phyloP scores from a whole-genome alignment of 2,888 invertebrate genomes.

The Brachyopa scutellaris region DNA sequence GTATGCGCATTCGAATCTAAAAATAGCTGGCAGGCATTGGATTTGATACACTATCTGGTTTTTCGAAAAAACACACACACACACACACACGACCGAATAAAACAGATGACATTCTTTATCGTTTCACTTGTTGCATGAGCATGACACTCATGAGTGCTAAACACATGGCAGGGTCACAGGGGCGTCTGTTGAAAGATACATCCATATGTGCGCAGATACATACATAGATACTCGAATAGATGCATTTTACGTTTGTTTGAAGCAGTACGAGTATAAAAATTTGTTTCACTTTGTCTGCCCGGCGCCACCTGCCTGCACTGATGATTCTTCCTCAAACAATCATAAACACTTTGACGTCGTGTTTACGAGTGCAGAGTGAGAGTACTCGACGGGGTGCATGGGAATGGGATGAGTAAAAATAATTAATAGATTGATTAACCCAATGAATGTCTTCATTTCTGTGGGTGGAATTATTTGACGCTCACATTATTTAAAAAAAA shows the following conservation, averaged over 20 bases:
- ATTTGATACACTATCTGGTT: constrained; percentile 35
- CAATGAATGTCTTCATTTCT: constrained; percentile 37
- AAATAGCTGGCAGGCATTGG: constrained; percentile 46
- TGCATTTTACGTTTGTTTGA: neutral
- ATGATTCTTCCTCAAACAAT: too few species aligned
- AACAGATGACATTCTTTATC: constrained; percentile 69
- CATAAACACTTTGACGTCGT: too few species aligned
- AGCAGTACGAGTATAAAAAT: neutral
- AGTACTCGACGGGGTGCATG: too few species aligned
- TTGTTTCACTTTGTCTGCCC: too few species aligned
- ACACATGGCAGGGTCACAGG: constrained; percentile 64
- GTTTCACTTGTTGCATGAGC: constrained; percentile 62
- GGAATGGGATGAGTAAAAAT: constrained; percentile 28
- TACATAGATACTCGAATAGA: too few species aligned
- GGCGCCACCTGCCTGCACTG: constrained; percentile 53
- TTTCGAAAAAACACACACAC: too few species aligned
- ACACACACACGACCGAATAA: constrained; percentile 44
- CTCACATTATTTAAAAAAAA: constrained; percentile 4
- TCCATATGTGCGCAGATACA: too few species aligned
- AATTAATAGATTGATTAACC: constrained; percentile 59
- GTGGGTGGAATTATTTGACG: neutral
- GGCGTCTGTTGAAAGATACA: too few species aligned
- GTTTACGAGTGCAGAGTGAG: too few species aligned
- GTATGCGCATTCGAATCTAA: constrained; percentile 54
- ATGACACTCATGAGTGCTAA: constrained; percentile 62